Evolutionary conservation across 2,888 invertebrate genomes (phyloP), one percentile per base, ranked within the genome.

Genomic region (Malacosoma neustria): DNA sequence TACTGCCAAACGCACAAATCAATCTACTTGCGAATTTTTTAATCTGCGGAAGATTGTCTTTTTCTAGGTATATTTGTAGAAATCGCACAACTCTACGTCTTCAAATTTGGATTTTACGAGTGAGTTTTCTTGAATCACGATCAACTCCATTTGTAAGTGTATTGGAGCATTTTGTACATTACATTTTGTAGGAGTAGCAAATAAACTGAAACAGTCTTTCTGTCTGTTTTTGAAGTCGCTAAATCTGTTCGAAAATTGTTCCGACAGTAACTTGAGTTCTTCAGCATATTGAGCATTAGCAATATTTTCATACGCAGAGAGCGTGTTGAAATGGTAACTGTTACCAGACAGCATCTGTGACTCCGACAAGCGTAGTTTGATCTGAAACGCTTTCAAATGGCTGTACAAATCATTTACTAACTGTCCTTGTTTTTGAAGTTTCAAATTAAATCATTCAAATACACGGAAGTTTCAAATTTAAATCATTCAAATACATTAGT

Each of bases 261-360:
- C 34, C 37, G 39, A 42, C 34, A 35, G 42, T 40, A 34, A 36
- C 40, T 40, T 39, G 39, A 39, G 39, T 35, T 36, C 35, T 35
- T 39, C 29, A 22, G 29, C 29, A 35, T 29, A 29, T 35, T 4
- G 13, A 35, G 29, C 12, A 35, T 29, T 29, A 35, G 29, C 35
- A 35, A 34, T 34, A 34, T 34, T 34, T 34, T 34, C 15, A 34
- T 34, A 34, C 15, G 34, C 34, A 34, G 34, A 34, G 34, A 34
- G 34, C 15, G 34, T 34, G 34, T 15, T 34, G 14, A 13, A 34
- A 14, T 14, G 14, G 34, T 34, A 11, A 34, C 34, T 34, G 34
- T 29, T 34, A 12, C 11, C 13, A 33, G 13, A 13, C 13, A 11
- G 13, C 33, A 33, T n/a, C 33, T 33, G 33, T 33, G 33, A 33